phyloP scores from a whole-genome alignment of 2,113 vertebrate genomes.

The Planiliza haematocheilus region DNA sequence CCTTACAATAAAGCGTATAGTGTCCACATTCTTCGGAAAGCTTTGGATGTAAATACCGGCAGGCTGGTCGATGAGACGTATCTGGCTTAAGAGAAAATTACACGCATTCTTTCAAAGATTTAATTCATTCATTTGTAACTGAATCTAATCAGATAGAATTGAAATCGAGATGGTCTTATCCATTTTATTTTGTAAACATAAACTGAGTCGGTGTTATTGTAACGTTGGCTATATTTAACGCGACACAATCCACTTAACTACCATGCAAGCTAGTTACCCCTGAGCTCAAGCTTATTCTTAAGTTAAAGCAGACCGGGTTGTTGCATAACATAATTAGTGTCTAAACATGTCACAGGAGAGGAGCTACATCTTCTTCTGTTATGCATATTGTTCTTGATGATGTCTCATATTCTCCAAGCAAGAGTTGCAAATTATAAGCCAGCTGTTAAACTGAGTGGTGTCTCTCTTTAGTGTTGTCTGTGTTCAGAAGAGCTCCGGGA shows the following conservation, averaged over 20 bases:
- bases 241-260: conserved; percentile 30
- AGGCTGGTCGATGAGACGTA: background rate
- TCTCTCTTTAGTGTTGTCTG: conserved; percentile 14
- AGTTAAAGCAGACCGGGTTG: conserved; percentile 27
- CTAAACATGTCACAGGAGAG: background rate
- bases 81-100: background rate
- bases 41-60: background rate
- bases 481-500: conserved; percentile 32
- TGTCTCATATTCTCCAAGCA: background rate
- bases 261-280: conserved; percentile 12
- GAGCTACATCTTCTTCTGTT: background rate
- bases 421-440: background rate
- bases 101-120: background rate
- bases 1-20: too few species aligned
- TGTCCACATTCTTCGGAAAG: background rate
- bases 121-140: background rate
- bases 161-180: background rate
- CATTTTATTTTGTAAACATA: background rate
- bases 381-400: background rate
- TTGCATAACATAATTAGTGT: conserved; percentile 45
- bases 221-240: conserved; percentile 31
- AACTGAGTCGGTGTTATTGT: background rate
- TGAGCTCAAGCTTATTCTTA: conserved; percentile 22
- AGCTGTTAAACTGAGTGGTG: background rate
- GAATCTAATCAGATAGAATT: background rate